These are phyloP conservation scores for Neostethus bicornis DNA, from an alignment of 2,797 vertebrate species.

Conservation along the genomic window DNA sequence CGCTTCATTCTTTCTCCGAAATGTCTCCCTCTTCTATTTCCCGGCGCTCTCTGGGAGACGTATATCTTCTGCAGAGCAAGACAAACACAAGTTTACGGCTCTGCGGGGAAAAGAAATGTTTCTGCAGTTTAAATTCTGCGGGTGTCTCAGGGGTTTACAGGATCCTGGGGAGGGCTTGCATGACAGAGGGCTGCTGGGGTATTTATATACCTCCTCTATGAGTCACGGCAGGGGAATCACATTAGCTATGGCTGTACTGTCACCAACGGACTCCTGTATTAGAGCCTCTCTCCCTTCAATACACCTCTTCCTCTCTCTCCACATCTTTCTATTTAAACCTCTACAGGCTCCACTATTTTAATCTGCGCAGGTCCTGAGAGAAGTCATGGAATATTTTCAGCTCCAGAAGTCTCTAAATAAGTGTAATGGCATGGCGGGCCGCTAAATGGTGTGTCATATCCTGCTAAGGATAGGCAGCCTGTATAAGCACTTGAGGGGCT, in stretches of 20 bases:
- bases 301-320: slow-evolving; percentile 5
- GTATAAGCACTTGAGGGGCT: slow-evolving; percentile 57
- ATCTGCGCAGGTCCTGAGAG: slow-evolving; percentile 48
- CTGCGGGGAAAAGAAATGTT: slow-evolving; percentile 4
- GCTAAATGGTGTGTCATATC: slow-evolving; percentile 59
- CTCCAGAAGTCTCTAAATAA: slow-evolving; percentile 63
- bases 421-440: slow-evolving; percentile 38
- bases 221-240: slow-evolving; percentile 69
- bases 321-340: slow-evolving; percentile 39
- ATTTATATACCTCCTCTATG: slow-evolving; percentile 71
- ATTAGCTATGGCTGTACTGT: slow-evolving; percentile 67
- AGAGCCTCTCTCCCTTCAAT: slow-evolving; percentile 30
- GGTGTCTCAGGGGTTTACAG: slow-evolving; percentile 52
- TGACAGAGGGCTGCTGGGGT: slow-evolving; percentile 57
- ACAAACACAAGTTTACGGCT: slow-evolving; percentile 49
- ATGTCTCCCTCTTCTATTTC: too few species aligned
- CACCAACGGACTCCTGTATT: slow-evolving; percentile 45
- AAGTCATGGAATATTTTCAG: slow-evolving; percentile 62
- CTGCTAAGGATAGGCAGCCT: slow-evolving; percentile 53
- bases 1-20: too few species aligned
- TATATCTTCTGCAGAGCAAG: not conserved
- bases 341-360: slow-evolving; percentile 41
- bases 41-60: too few species aligned
- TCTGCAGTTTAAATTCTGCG: slow-evolving; percentile 31
- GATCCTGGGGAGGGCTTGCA: slow-evolving; percentile 43